Base-by-base conservation (phyloP, 2,113 vertebrate species). In the Gopherus evgoodei region DNA sequence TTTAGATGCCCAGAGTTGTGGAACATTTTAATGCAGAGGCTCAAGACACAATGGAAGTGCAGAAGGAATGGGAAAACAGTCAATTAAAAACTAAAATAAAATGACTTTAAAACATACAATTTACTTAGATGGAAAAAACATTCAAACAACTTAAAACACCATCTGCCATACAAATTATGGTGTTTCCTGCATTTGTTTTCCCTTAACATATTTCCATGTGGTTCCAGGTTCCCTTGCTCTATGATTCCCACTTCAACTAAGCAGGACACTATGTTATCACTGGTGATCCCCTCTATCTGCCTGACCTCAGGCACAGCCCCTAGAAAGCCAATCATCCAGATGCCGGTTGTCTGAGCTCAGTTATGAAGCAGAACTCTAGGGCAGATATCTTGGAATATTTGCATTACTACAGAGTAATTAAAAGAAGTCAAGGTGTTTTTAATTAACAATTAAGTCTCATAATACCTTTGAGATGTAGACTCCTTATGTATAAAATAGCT, bases 101-200 rank as follows among this genome's bases (percentile, higher is more conserved):
- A 78, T 24, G 54, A 19, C 80, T 85, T 11, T 89, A 17, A 82
- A 25, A 29, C 90, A 52, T 10, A 21, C 3, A 0, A 57, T 57
- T 92, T 85, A 86, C 25, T 79, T 85, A 50, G 35, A 78, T 27
- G 52, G 24, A 12, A 87, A 75, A 10, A 47, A 62, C 47, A 65
- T 62, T 29, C 13, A 81, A 80, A 49, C 53, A 78, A 79, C 76
- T 90, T 56, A 62, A 90, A 6, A 25, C 54, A n/a, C 16, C 47
- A 86, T 83, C 54, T 94, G 91, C 22, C 72, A 81, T 59, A 95
- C 83, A 89, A 92, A 92, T 84, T 17, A 91, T 38, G n/a, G 25
- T 21, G 27, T 90, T 11, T 47, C 79, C 53, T 52, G 76, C 31
- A 78, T 87, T 92, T 90, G 11, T 82, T 94, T 89, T 89, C 27